A percentile compares a stretch with the other conserved stretches of the same genome.
Evolutionary conservation across 2,888 invertebrate genomes (phyloP).

Genomic region (Tuta absoluta): DNA sequence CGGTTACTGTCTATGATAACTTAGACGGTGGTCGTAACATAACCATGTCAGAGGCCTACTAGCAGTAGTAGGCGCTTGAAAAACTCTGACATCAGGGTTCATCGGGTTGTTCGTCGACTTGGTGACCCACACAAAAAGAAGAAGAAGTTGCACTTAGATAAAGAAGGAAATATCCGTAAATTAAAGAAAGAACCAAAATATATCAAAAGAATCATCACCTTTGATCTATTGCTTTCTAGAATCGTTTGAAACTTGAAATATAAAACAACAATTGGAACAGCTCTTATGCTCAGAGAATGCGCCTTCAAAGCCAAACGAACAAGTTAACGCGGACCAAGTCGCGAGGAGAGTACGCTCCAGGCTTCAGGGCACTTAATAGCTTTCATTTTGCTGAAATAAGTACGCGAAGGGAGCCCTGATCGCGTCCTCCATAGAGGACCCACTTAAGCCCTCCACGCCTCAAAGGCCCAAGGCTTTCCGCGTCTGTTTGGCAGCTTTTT

Average conservation of each 20-base stretch:
- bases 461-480: slow-evolving; percentile 54
- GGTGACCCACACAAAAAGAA: too few relatives aligned
- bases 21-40: too few relatives aligned
- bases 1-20: too few relatives aligned
- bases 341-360: slow-evolving; percentile 51
- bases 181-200: background rate
- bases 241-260: slow-evolving; percentile 14
- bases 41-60: too few relatives aligned
- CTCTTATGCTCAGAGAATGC: background rate
- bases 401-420: slow-evolving; percentile 54
- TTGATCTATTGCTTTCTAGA: background rate
- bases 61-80: too few relatives aligned
- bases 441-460: slow-evolving; percentile 64
- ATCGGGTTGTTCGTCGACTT: too few relatives aligned
- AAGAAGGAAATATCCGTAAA: too few relatives aligned
- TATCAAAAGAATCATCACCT: background rate
- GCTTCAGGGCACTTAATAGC: slow-evolving; percentile 61
- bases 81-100: too few relatives aligned
- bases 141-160: too few relatives aligned
- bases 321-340: slow-evolving; percentile 43
- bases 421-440: slow-evolving; percentile 53
- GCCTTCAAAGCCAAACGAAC: slow-evolving; percentile 44
- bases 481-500: slow-evolving; percentile 22
- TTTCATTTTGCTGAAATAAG: slow-evolving; percentile 41
- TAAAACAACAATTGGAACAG: slow-evolving; percentile 37